These are phyloP conservation scores for Dromococcyx pavoninus DNA, from an alignment of 2,797 vertebrate species.

Conservation along the genomic window DNA sequence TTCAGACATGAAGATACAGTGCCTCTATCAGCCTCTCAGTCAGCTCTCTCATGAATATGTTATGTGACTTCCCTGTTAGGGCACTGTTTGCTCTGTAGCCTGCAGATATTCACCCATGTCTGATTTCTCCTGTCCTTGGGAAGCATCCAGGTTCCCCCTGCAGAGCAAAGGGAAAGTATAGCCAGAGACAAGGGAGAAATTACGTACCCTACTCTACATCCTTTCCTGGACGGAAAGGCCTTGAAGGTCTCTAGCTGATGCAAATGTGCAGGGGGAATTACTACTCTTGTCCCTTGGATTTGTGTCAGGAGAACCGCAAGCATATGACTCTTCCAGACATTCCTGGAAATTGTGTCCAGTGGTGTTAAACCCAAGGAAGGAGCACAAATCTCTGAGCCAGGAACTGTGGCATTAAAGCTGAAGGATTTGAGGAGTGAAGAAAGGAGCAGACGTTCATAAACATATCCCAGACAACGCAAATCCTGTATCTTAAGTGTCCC, in stretches of 20 bases:
- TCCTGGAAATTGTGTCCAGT: background rate
- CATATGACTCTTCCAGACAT: background rate
- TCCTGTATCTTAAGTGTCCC: background rate
- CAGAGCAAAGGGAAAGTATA: background rate
- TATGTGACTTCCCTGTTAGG: background rate
- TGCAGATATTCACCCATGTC: background rate
- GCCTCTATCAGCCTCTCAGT: background rate
- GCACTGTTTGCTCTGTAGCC: background rate
- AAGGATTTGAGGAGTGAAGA: background rate
- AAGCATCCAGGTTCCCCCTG: background rate
- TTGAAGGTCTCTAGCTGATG: background rate
- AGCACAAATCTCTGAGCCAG: background rate
- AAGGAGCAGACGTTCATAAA: background rate
- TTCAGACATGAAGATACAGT: conserved; percentile 10
- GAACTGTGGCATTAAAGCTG: background rate
- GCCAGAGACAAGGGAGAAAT: background rate
- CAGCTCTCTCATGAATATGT: background rate
- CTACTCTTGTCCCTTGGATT: background rate
- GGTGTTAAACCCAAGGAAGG: background rate
- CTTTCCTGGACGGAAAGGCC: background rate
- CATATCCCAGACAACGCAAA: background rate
- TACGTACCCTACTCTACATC: background rate
- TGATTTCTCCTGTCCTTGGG: background rate
- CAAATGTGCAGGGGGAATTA: background rate
- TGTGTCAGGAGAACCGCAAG: background rate